Conservation (phyloP, 2,888 invertebrate genomes). For the Synanthedon vespiformis region DNA sequence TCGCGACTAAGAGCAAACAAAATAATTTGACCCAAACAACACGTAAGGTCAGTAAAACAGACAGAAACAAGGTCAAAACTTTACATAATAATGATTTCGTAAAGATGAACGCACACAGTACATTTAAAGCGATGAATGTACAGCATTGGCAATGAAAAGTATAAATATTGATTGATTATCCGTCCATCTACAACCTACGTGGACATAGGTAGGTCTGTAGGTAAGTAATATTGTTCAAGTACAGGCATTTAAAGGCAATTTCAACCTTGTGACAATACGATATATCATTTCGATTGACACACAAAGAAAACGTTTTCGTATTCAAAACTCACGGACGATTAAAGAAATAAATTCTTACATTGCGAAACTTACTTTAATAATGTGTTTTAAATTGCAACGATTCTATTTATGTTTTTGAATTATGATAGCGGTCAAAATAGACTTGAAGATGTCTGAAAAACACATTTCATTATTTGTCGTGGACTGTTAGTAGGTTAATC, state of each 20-base stretch:
- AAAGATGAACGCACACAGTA: constrained; percentile 13
- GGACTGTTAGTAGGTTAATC: too few relatives aligned
- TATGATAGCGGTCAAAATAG: too few relatives aligned
- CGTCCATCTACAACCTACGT: not conserved
- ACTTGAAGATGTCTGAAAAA: too few relatives aligned
- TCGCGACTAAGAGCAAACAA: constrained; percentile 4
- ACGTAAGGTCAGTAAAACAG: constrained; percentile 21
- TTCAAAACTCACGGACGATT: not conserved
- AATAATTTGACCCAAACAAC: constrained; percentile 13
- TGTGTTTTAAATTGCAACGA: too few relatives aligned
- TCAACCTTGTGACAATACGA: not conserved
- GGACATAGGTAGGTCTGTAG: too few relatives aligned
- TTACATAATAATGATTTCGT: constrained; percentile 34
- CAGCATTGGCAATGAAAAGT: constrained; percentile 1
- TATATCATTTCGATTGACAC: not conserved
- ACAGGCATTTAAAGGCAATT: not conserved
- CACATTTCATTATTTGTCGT: too few relatives aligned
- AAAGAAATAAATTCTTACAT: too few relatives aligned
- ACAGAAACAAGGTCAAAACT: constrained; percentile 29
- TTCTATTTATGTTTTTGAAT: too few relatives aligned
- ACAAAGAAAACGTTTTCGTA: not conserved
- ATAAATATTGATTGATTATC: not conserved
- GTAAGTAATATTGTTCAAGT: not conserved
- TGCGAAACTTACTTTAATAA: too few relatives aligned
- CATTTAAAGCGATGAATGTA: constrained; percentile 3